Evolutionary conservation across 1,140 invertebrate genomes (phyloP), one percentile per base, ranked within the genome.

Genomic region (Drosophila oshimai): DNA sequence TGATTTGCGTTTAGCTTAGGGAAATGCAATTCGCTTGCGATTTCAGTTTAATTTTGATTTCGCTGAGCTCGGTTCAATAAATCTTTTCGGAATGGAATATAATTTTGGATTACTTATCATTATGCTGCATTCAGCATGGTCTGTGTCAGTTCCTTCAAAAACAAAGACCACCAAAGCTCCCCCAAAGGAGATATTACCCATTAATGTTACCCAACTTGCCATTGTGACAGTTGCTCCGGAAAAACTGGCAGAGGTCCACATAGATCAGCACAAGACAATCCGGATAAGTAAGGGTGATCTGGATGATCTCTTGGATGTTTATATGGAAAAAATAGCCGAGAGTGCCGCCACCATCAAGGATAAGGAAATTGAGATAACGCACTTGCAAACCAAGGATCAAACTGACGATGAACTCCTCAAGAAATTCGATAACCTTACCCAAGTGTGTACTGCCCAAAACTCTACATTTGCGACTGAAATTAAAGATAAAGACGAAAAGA

Each of bases 181-280:
- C 0, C 0, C n/a, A 0, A 71, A 61, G 15, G 65, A 71, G 1
- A 3, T 34, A 13, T 20, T 42, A 6, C 34, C 24, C 2, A 3
- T 13, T 12, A 67, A 71, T 34, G 28, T 0, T 3, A 62, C 74
- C n/a, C 51, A 20, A 20, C 36, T 26, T 7, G 28, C 20, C 0
- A 31, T n/a, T 34, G 34, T 34, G 0, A 54, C 74, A 2, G 20
- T 29, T 0, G 18, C 60, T 2, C 44, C 50, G 0, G 64, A 60
- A 15, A 83, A 79, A 15, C 31, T 86, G 12, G 75, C 79, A 0
- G 80, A 83, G 6, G 76, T 83, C n/a, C 80, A 83, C 44, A 83
- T 83, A 15, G 80, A 83, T n/a, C 74, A 68, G 2, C 80, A 70
- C 6, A 83, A 86, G 13, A 83, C 74, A 0, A 79, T 83, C 9